These are phyloP conservation scores for Vombatus ursinus DNA, from an alignment of 2,113 vertebrate species.

Conservation along the genomic window DNA sequence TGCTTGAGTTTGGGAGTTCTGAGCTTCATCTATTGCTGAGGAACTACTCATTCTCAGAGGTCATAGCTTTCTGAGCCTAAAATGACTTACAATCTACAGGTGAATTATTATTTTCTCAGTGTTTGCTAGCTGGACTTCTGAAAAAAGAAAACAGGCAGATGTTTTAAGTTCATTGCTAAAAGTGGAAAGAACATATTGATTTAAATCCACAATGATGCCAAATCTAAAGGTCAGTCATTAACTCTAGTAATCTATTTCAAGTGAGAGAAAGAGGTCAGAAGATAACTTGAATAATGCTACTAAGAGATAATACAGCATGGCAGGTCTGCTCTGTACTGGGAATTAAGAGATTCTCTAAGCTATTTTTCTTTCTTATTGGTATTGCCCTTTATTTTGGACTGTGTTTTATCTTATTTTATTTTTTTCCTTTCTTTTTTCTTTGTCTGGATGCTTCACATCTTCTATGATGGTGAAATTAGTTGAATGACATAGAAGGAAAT, in stretches of 20 bases:
- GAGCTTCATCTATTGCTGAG: neutral
- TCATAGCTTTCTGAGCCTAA: neutral
- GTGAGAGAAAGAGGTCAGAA: neutral
- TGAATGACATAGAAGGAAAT: neutral
- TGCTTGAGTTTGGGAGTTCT: neutral
- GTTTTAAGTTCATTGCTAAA: slow-evolving; percentile 43
- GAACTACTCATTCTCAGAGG: neutral
- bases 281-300: neutral
- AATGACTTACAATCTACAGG: neutral
- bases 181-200: neutral
- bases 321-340: neutral
- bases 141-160: slow-evolving; percentile 17
- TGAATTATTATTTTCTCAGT: neutral
- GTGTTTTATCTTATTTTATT: neutral
- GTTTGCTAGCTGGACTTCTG: slow-evolving; percentile 11
- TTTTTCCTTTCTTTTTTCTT: fast-evolving
- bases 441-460: neutral
- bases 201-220: neutral
- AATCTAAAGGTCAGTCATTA: neutral
- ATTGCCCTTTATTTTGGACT: neutral
- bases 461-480: neutral
- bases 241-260: neutral
- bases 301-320: fast-evolving
- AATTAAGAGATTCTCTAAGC: neutral
- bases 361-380: neutral